Base-by-base conservation (phyloP, 2,797 vertebrate genomes). In the Smutsia gigantea region DNA sequence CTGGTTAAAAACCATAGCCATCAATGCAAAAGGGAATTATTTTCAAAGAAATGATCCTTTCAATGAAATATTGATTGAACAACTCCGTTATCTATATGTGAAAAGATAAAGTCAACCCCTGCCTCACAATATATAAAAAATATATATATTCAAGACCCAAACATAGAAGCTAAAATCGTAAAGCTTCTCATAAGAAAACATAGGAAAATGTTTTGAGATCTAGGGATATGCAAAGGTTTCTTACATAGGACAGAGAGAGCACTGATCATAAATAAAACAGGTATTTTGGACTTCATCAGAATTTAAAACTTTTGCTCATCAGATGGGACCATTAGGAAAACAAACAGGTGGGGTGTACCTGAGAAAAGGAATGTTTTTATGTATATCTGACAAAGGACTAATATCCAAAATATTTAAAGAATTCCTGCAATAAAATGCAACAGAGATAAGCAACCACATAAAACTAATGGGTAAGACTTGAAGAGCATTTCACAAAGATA, bases 121-220 rank as follows among this genome's bases (percentile, higher is more conserved):
- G 49, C 12, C 25, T 93, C 31, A 66, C 10, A 46, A 55, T 39
- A 64, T 61, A 37, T 12, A 93, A 61, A 55, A 90, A 66, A 17
- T 83, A 78, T 37, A 72, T 66, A 2, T 11, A 74, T 39, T 31
- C 29, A 8, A 71, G 37, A 64, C 59, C 9, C 82, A 42, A 95
- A 74, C 15, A 55, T 63, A 96, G 93, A 94, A 78, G 11, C 25
- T 27, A 29, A 72, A 92, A 69, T 14, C 34, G 66, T 69, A 93
- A 88, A 53, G 0, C 5, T 83, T 85, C 34, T 72, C 25, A 21
- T 18, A 75, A 90, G 49, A 72, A 89, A 85, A 57, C 29, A 29
- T 4, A 34, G 5, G 34, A 89, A 39, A 83, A 71, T 72, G 59
- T n/a, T 7, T 13, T 63, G 19, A 86, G 49, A 64, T 51, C 6